Evolutionary conservation across 2,888 invertebrate genomes (phyloP), one percentile per base, ranked within the genome.

Genomic region (Eupithecia insigniata): DNA sequence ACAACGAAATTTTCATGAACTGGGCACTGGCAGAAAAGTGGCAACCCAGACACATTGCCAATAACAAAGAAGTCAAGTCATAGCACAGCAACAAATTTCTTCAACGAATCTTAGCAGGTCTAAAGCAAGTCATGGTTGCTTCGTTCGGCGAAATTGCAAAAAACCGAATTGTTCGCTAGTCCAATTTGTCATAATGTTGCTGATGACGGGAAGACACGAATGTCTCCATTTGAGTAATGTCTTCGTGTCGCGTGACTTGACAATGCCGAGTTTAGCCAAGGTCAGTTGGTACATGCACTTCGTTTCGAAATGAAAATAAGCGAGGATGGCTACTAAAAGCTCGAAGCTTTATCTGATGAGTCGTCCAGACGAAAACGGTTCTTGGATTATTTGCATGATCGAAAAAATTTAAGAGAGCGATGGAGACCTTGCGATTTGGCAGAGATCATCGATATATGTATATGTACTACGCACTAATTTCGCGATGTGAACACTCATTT

Each of bases 171-270:
- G 51, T 68, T 36, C 73, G 79, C 80, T 77, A 80, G 80, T 77
- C 76, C 77, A 79, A 82, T 84, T 84, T 83, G 77, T 83, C 83
- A 80, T 82, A 80, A 81, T 77, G 65, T 73, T 73, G 34, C 80
- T 85, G 84, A 88, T 84, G 84, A 78, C 81, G 80, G 73, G 68
- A 74, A 81, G 83, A 80, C 88, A 89, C 86, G 89, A 83, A 84
- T 75, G 78, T 81, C 80, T 78, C 80, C 81, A 77, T 79, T 75
- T 79, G 78, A 80, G 76, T 78, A 82, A 84, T 76, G 78, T 79
- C 77, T 80, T 83, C 73, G 77, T 76, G 74, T 67, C 62, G 73
- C 76, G 73, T 78, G 77, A 78, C 73, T 81, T 76, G 73, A 80
- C 72, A 76, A 75, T 78, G 75, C 77, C 73, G 75, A 79, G 79